These are phyloP conservation scores for Chaunax sp. DNA, from an alignment of 2,797 vertebrate genomes.

Conservation along the genomic window DNA sequence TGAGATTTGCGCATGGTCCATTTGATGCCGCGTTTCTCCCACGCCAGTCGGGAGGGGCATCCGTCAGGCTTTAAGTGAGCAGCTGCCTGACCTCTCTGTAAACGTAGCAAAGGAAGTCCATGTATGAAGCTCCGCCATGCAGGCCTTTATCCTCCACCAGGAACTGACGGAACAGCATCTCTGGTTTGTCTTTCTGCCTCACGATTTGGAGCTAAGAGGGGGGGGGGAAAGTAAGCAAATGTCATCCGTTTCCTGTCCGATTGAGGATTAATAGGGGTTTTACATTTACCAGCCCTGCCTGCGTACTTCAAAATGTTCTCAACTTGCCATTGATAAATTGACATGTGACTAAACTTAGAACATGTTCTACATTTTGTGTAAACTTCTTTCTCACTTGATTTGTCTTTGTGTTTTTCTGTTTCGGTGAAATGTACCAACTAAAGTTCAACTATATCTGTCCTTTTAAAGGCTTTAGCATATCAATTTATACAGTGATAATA, in stretches of 20 bases:
- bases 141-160: constrained; percentile 95
- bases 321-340: neutral
- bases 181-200: constrained; percentile 91
- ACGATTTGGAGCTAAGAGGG: constrained; percentile 87
- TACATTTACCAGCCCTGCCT: neutral
- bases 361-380: too few species aligned
- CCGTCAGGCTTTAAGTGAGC: constrained; percentile 85
- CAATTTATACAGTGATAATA: neutral
- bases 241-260: neutral
- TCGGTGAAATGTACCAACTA: too few species aligned
- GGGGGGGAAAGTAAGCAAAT: neutral
- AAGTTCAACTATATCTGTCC: too few species aligned
- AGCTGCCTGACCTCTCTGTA: constrained; percentile 95
- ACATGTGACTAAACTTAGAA: too few species aligned
- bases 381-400: too few species aligned
- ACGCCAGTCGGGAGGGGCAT: neutral
- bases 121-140: constrained; percentile 91
- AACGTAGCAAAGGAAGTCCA: constrained; percentile 95
- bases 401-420: too few species aligned
- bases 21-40: constrained; percentile 21
- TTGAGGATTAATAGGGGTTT: neutral
- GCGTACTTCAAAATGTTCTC: neutral
- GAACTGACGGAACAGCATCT: constrained; percentile 91
- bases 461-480: neutral
- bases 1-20: constrained; percentile 46